A percentile compares a stretch with the other conserved stretches of the same genome.
Conservation (phyloP, 2,797 vertebrate genomes). For the Kryptopterus vitreolus region DNA sequence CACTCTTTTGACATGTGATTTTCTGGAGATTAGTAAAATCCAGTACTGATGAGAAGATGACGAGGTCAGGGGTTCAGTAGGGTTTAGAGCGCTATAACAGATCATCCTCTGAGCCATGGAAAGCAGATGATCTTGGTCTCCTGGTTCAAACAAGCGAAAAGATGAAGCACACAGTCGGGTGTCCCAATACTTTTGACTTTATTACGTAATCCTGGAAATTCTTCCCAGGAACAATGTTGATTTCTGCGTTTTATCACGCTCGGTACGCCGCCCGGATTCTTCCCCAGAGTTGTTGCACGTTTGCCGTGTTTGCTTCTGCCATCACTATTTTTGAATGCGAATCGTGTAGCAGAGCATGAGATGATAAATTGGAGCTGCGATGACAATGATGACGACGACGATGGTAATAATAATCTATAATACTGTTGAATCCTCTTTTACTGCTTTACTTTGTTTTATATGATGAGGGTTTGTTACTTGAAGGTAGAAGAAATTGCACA, state of each 20-base stretch:
- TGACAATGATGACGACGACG: background rate
- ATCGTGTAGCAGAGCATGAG: background rate
- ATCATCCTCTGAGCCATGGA: no score
- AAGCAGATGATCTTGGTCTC: no score
- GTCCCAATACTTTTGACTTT: no score
- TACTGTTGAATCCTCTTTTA: constrained; percentile 1
- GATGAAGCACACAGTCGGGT: no score
- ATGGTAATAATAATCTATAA: constrained; percentile 10
- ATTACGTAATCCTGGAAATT: no score
- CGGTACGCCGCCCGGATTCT: background rate
- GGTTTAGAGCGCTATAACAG: no score
- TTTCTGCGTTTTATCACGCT: no score
- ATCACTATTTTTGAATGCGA: background rate
- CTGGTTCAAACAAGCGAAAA: no score
- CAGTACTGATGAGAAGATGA: no score
- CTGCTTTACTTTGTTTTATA: constrained; percentile 4
- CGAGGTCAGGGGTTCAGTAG: no score
- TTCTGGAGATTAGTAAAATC: no score
- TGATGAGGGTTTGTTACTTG: constrained; percentile 30
- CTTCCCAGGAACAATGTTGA: background rate
- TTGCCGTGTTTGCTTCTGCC: background rate
- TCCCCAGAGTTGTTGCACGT: background rate
- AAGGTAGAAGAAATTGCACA: constrained; percentile 27
- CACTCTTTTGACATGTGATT: no score
- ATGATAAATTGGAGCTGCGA: background rate